These are phyloP conservation scores for Tenthredo amoena DNA, from an alignment of 2,888 invertebrate species.

Conservation along the genomic window DNA sequence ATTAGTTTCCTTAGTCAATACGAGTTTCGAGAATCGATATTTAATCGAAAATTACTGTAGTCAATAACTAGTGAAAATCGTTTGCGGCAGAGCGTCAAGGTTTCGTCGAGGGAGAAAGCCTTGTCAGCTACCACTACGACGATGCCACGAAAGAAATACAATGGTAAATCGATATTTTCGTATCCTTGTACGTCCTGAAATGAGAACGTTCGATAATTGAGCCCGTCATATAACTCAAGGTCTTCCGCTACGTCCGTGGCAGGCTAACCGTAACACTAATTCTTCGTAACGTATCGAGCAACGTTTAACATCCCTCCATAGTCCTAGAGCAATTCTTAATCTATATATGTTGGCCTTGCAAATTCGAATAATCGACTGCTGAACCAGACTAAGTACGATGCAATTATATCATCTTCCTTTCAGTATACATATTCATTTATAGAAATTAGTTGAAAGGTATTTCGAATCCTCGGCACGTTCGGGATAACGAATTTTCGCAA, in stretches of 20 bases:
- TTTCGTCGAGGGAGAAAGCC: constrained; percentile 20
- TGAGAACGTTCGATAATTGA: constrained; percentile 50
- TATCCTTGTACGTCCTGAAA: constrained; percentile 36
- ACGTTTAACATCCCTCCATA: not conserved
- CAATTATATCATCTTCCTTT: not conserved
- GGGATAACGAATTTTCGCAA: not conserved
- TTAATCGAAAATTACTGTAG: not conserved
- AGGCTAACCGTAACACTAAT: not conserved
- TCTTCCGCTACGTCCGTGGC: not conserved
- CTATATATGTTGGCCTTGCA: not conserved
- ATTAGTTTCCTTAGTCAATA: not conserved
- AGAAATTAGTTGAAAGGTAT: not conserved
- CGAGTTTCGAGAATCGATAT: not conserved
- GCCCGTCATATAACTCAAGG: constrained; percentile 39
- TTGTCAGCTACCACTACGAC: constrained; percentile 5
- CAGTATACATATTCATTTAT: not conserved
- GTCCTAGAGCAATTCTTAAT: not conserved
- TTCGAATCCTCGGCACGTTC: not conserved
- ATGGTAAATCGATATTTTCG: constrained; percentile 44
- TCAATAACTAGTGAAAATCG: constrained; percentile 6
- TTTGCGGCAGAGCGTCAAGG: constrained; percentile 16
- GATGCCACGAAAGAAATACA: constrained; percentile 35
- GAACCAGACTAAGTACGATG: not conserved
- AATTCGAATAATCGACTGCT: not conserved
- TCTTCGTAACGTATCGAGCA: not conserved